Conservation (phyloP, 2,113 vertebrate genomes). For the Cariama cristata region DNA sequence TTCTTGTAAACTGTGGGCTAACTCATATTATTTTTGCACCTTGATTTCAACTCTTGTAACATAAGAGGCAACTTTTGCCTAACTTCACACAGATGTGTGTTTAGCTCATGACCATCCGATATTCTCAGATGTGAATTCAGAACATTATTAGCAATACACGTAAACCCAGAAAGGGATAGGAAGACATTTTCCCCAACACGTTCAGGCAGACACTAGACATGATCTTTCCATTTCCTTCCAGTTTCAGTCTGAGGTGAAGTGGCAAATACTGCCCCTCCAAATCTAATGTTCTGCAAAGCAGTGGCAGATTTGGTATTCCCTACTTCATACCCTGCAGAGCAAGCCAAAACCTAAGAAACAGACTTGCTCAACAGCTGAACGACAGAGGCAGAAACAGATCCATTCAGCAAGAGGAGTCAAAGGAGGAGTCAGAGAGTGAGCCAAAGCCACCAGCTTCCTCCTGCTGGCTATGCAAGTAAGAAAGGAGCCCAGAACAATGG, state of each 20-base stretch:
- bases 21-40: not conserved
- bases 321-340: not conserved
- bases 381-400: not conserved
- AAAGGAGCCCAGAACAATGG: slow-evolving; percentile 12
- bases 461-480: slow-evolving; percentile 4
- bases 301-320: not conserved
- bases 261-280: not conserved
- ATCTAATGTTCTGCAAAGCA: not conserved
- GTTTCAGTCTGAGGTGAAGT: not conserved
- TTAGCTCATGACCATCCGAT: not conserved
- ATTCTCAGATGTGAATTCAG: not conserved
- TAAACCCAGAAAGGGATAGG: not conserved
- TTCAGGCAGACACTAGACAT: not conserved
- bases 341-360: not conserved
- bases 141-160: not conserved
- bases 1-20: not conserved
- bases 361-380: slow-evolving; percentile 1
- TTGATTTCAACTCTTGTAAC: not conserved
- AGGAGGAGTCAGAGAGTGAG: not conserved
- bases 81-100: not conserved
- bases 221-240: not conserved
- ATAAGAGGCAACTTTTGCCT: not conserved
- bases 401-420: not conserved
- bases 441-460: slow-evolving; percentile 36
- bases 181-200: not conserved